Percentiles rank a stretch among this genome's conserved stretches.
phyloP scores from a whole-genome alignment of 2,888 invertebrate species.

The Cyrtodaria siliqua region DNA sequence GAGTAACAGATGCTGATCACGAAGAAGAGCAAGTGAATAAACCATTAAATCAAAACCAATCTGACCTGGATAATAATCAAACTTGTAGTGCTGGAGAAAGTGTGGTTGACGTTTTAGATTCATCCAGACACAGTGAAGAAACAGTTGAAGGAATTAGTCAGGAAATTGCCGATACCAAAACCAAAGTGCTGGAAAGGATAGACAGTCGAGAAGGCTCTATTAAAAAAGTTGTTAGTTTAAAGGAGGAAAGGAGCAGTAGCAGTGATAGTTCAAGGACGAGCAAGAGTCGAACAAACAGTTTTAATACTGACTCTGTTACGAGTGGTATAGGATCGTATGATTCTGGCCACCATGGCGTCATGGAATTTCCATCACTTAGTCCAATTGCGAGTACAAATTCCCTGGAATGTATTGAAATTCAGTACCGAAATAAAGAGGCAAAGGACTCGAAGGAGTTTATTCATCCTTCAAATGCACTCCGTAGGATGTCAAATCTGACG shows the following conservation, averaged over 20 bases:
- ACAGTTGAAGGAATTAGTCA: neutral
- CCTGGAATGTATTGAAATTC: conserved; percentile 62
- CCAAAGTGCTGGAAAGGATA: conserved; percentile 1
- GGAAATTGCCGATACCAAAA: conserved; percentile 11
- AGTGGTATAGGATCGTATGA: conserved; percentile 94
- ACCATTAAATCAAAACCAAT: conserved; percentile 5
- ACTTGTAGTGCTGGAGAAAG: neutral
- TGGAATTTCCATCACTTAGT: conserved; percentile 88
- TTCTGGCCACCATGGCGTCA: conserved; percentile 86
- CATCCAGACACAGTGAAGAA: neutral
- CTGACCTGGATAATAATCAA: neutral
- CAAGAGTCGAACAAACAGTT: conserved; percentile 87
- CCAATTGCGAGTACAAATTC: conserved; percentile 94
- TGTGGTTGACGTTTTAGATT: neutral
- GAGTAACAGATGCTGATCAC: conserved; percentile 47
- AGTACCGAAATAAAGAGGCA: conserved; percentile 45
- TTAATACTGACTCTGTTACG: conserved; percentile 90
- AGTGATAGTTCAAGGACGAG: conserved; percentile 84
- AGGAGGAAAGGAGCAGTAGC: conserved; percentile 73
- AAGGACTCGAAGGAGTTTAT: conserved; percentile 82
- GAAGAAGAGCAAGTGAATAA: neutral
- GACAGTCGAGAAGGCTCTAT: conserved; percentile 22
- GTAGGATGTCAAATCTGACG: conserved; percentile 80
- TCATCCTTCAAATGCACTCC: conserved; percentile 81
- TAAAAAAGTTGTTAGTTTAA: conserved; percentile 48